Evolutionary conservation across 2,113 vertebrate species (phyloP), one percentile per base, ranked within the genome.

Genomic region (Dunckerocampus dactyliophorus): DNA sequence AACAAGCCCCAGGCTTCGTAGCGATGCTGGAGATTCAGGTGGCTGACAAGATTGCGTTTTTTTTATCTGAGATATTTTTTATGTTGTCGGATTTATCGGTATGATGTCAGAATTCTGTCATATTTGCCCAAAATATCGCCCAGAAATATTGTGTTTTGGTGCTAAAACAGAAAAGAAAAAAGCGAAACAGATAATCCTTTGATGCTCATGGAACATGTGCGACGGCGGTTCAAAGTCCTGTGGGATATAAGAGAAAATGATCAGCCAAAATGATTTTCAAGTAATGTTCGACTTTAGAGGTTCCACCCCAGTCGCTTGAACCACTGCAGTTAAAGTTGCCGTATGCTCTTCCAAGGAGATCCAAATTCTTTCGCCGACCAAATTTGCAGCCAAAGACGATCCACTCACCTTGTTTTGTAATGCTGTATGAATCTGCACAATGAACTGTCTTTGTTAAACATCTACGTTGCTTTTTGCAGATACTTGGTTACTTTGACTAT

Each of bases 401-500:
- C 28, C 31, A 65, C 62, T 72, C 22, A 65, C 46, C 47, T 80
- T 63, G 22, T 71, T 74, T 58, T 45, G 22, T 68, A 82, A 66
- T 76, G 49, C 70, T 82, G 63, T 82, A 47, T 86, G 19, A 82
- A 79, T 59, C 65, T 87, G 73, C 78, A 65, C 55, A 50, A 82
- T 81, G 75, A 79, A 39, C 71, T 87, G 81, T 82, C 81, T 77
- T 71, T 89, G 84, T 89, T 90, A 91, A 91, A 91, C 88, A 84
- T 90, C 51, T 90, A 77, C 81, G 65, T 91, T 97, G 88, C 95
- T 93, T 93, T 89, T 93, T 97, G 88, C 97, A 99, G 97, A 97
- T 99, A 92, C 95, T 99, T 93, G 97, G 95, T 94, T 99, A 98
- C 93, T 95, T 98, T 96, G 97, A 99, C 95, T 96, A 95, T 98